These are phyloP conservation scores for Deilephila elpenor DNA, from an alignment of 2,888 invertebrate species.

Conservation along the genomic window DNA sequence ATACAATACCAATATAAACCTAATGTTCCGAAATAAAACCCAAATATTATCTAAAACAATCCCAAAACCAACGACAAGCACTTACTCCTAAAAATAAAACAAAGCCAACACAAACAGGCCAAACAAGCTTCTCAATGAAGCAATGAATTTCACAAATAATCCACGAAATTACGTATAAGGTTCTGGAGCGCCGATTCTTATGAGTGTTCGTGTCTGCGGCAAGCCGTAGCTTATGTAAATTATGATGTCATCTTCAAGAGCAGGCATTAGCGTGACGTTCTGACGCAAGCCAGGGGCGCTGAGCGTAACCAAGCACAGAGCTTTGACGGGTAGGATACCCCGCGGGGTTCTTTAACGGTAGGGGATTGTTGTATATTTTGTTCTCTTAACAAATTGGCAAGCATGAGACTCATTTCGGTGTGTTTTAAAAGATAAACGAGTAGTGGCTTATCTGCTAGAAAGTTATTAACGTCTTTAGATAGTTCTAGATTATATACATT, in stretches of 20 bases:
- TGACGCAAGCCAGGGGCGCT: constrained; percentile 13
- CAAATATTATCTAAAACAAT: not conserved
- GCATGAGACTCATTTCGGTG: too few species aligned
- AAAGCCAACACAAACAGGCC: not conserved
- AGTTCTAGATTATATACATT: too few species aligned
- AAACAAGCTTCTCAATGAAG: constrained; percentile 15
- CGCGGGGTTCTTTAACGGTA: too few species aligned
- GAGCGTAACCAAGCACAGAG: constrained; percentile 13
- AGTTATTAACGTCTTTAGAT: too few species aligned
- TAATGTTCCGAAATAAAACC: too few species aligned
- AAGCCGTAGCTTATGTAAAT: constrained; percentile 68
- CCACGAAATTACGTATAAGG: constrained; percentile 45
- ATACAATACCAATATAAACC: too few species aligned
- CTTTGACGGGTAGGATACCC: too few species aligned
- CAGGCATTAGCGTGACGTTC: constrained; percentile 42
- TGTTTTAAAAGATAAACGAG: too few species aligned
- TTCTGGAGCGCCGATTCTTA: constrained; percentile 54
- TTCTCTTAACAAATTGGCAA: too few species aligned
- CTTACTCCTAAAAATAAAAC: not conserved
- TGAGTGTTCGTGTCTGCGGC: constrained; percentile 40
- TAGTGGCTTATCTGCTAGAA: too few species aligned
- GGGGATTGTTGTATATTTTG: too few species aligned
- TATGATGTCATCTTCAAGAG: constrained; percentile 72
- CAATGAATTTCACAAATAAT: constrained; percentile 35
- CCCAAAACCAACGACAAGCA: not conserved